phyloP scores from a whole-genome alignment of 2,797 vertebrate species.

The Buceros bicornis region DNA sequence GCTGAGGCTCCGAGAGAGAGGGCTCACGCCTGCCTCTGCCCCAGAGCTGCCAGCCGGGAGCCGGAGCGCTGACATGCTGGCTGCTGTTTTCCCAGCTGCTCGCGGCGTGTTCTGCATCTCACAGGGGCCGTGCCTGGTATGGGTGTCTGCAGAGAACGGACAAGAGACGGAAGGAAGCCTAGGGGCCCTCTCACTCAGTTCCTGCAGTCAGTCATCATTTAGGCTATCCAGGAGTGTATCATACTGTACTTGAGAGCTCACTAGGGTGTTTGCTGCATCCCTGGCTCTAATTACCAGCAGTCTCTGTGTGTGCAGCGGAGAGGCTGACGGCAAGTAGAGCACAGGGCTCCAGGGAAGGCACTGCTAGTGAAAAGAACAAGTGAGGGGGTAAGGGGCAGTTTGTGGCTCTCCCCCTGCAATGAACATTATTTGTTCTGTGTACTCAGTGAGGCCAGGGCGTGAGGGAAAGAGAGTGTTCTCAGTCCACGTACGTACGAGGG shows the following conservation, averaged over 20 bases:
- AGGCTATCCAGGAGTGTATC: neutral
- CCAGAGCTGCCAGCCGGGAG: neutral
- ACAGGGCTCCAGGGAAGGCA: neutral
- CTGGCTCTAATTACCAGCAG: neutral
- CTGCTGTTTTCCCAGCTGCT: neutral
- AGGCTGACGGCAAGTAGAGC: neutral
- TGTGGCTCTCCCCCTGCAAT: neutral
- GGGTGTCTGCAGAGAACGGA: neutral
- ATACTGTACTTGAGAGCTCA: neutral
- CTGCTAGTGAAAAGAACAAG: neutral
- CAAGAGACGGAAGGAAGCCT: neutral
- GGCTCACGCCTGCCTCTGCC: neutral
- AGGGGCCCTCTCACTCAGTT: neutral
- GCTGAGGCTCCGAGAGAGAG: neutral
- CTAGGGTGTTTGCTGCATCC: neutral
- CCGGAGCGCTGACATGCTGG: neutral
- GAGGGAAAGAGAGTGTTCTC: neutral
- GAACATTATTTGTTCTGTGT: neutral
- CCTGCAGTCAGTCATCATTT: neutral
- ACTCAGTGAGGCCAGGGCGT: neutral
- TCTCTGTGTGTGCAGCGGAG: neutral
- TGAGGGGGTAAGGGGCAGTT: neutral
- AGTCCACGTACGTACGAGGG: fast-evolving
- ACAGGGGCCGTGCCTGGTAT: neutral
- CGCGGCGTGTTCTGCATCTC: neutral